Conservation (phyloP, 2,113 vertebrate species). For the Hystrix brachyura region DNA sequence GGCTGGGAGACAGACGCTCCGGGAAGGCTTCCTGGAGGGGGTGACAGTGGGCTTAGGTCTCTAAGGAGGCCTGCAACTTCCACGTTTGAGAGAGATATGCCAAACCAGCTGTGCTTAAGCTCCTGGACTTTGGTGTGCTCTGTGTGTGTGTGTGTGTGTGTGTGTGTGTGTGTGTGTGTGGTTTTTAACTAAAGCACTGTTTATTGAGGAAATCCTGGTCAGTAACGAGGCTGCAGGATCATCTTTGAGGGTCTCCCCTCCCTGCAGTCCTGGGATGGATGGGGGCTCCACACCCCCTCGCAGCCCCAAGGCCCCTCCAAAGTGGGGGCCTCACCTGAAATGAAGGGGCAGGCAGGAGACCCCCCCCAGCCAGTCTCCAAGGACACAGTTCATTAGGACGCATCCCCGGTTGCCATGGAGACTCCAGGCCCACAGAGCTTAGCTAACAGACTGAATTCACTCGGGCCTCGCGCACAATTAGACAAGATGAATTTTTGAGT, state of each 20-base stretch:
- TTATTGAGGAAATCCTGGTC: neutral
- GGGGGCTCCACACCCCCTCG: neutral
- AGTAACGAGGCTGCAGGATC: neutral
- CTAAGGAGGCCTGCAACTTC: neutral
- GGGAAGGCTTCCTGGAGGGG: constrained; percentile 1
- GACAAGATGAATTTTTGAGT: constrained; percentile 71
- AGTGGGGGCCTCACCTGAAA: neutral
- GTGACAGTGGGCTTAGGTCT: neutral
- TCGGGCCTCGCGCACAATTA: constrained; percentile 77
- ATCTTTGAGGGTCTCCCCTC: neutral
- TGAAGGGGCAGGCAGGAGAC: neutral
- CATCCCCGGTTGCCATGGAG: constrained; percentile 72
- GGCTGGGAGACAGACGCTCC: neutral
- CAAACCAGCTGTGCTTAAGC: neutral
- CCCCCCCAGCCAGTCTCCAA: constrained; percentile 42
- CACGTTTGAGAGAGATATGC: neutral
- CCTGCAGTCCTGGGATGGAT: neutral
- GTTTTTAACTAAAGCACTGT: neutral
- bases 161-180: neutral
- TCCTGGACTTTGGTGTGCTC: neutral
- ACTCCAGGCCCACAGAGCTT: constrained; percentile 24
- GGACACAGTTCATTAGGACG: constrained; percentile 71
- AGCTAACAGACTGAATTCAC: constrained; percentile 66
- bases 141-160: neutral
- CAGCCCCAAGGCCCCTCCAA: neutral